Base-by-base conservation (phyloP, 2,113 vertebrate genomes). In the Turdus rufiventris region DNA sequence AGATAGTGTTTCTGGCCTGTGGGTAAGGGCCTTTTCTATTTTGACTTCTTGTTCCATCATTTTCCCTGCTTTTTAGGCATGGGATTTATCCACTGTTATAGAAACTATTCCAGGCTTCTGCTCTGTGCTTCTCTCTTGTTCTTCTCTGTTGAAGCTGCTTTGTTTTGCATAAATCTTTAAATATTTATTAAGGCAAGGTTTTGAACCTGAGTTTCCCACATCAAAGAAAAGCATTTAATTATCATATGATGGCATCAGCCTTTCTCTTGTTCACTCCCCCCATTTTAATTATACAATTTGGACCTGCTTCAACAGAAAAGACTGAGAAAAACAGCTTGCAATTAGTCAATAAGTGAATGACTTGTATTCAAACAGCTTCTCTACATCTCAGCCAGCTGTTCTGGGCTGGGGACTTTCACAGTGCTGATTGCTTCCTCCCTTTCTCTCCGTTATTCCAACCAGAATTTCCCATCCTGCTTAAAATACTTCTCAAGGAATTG, bases 151-250 rank as follows among this genome's bases (percentile, higher is more conserved):
- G 43, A 87, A 85, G 58, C 85, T 61, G 48, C 31, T 89, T 67
- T 5, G 3, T 62, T 95, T 85, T 79, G 85, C 57, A 65, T 82
- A 91, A 43, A 43, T 51, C 56, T 89, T 94, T 43, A 91, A 95
- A 75, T 85, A 94, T 94, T 96, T 94, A 78, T 82, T 67, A 79
- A 85, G 53, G 81, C 70, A 68, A 85, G 50, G 66, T 91, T 95
- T 79, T 93, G 78, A 95, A 95, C 78, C 74, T 58, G 74, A 75
- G 17, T 47, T 89, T 94, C 74, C 74, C 88, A 79, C 74, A 85
- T 95, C 58, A 93, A 93, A 88, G 57, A 57, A 26, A 18, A 91
- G 50, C 5, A 29, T 85, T 88, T 93, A 89, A 88, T 79, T 82
- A 91, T n/a, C 14, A 1, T 29, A 73, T 47, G 38, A 73, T 70